Conservation (phyloP, 2,113 vertebrate species). For the Neogobius melanostomus region DNA sequence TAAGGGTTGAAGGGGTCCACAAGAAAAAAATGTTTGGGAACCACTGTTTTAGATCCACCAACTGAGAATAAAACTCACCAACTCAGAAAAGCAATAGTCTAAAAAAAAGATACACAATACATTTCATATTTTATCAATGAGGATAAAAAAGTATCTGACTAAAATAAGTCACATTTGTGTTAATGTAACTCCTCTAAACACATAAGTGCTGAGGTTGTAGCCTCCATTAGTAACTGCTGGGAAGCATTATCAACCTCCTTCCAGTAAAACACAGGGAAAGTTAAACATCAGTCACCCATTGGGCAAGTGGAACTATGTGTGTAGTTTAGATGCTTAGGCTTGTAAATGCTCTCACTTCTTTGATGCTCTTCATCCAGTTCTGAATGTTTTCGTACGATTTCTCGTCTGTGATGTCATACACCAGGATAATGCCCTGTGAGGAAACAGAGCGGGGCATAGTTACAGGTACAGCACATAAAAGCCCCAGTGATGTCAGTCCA, state of each 20-base stretch:
- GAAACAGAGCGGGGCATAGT: slow-evolving; percentile 7
- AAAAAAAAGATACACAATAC: too few relatives aligned
- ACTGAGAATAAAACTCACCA: too few relatives aligned
- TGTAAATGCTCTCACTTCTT: slow-evolving; percentile 68
- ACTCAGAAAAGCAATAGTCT: too few relatives aligned
- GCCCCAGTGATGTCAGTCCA: slow-evolving; percentile 28
- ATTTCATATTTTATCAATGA: too few relatives aligned
- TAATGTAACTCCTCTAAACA: too few relatives aligned
- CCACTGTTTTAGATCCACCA: too few relatives aligned
- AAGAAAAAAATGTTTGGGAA: too few relatives aligned
- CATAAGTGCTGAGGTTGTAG: background rate
- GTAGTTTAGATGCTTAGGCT: background rate
- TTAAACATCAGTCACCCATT: too few relatives aligned
- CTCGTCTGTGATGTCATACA: slow-evolving; percentile 93
- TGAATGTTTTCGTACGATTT: slow-evolving; percentile 96
- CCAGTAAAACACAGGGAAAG: background rate
- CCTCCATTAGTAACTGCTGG: background rate
- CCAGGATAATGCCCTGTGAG: slow-evolving; percentile 88
- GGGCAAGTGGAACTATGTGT: background rate
- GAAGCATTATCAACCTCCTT: background rate
- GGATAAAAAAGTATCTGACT: too few relatives aligned
- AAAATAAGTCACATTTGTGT: too few relatives aligned
- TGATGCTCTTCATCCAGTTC: slow-evolving; percentile 98
- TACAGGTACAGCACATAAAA: slow-evolving; percentile 31
- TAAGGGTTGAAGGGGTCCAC: too few relatives aligned